A percentile compares a stretch with the other conserved stretches of the same genome.
Evolutionary conservation across 1,140 invertebrate genomes (phyloP).

Genomic region (Caenorhabditis latens): DNA sequence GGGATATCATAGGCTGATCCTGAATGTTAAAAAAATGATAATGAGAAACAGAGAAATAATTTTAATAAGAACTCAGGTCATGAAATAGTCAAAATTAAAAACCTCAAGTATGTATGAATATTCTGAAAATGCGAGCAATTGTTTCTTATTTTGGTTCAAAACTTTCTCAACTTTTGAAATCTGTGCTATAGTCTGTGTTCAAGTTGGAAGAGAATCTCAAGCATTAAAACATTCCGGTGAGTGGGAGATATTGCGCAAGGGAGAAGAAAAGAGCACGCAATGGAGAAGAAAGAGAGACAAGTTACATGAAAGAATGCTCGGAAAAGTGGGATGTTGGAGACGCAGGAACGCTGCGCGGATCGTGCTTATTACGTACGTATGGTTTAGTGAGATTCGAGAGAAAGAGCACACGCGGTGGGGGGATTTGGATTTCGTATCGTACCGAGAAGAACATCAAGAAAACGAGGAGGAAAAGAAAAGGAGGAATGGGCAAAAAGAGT

Average conservation of each 20-base stretch:
- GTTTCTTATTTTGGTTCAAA: no score
- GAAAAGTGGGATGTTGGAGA: background rate
- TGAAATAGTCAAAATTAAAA: no score
- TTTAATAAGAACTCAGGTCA: no score
- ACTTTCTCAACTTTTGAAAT: no score
- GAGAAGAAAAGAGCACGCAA: constrained; percentile 12
- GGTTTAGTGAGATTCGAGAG: constrained; percentile 51
- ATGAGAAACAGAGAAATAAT: no score
- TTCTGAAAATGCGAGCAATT: no score
- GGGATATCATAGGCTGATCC: no score
- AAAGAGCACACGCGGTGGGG: background rate
- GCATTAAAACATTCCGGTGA: constrained; percentile 40
- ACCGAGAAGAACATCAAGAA: constrained; percentile 27
- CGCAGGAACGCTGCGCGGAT: background rate
- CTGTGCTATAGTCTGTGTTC: background rate
- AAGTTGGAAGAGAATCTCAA: background rate
- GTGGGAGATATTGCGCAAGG: constrained; percentile 15
- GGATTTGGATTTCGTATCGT: constrained; percentile 27
- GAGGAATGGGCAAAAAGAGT: constrained; percentile 17
- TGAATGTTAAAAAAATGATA: no score
- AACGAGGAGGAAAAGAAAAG: background rate
- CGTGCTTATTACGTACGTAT: constrained; percentile 48
- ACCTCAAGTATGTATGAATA: no score
- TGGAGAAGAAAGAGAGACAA: background rate
- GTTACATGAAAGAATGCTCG: constrained; percentile 23